phyloP scores from a whole-genome alignment of 2,113 vertebrate genomes.

The Tragelaphus imberbis region DNA sequence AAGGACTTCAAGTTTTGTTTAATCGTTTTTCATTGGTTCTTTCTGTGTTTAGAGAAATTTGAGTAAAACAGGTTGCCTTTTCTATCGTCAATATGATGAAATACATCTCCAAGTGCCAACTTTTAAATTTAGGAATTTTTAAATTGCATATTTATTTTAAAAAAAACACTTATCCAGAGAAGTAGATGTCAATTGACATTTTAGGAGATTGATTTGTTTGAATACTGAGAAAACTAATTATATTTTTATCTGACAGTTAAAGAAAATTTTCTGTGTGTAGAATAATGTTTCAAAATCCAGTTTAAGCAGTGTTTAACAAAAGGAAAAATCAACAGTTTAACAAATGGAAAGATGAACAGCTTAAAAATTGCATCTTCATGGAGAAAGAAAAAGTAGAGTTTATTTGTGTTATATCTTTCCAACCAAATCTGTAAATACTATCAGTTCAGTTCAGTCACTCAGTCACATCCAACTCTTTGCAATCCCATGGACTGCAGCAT shows the following conservation, averaged over 20 bases:
- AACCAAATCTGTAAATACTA: slow-evolving; percentile 9
- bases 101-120: not conserved
- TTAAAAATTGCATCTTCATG: slow-evolving; percentile 42
- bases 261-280: slow-evolving; percentile 14
- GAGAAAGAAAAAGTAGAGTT: slow-evolving; percentile 12
- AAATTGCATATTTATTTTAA: not conserved
- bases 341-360: slow-evolving; percentile 23
- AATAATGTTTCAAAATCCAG: slow-evolving; percentile 13
- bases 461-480: not conserved
- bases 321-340: not conserved
- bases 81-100: slow-evolving; percentile 21
- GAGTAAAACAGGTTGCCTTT: slow-evolving; percentile 10
- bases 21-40: slow-evolving; percentile 12
- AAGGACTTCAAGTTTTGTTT: slow-evolving; percentile 34
- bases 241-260: slow-evolving; percentile 32
- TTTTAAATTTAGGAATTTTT: slow-evolving; percentile 23
- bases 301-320: not conserved
- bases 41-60: slow-evolving; percentile 24
- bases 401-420: slow-evolving; percentile 12
- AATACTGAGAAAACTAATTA: slow-evolving; percentile 33
- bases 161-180: not conserved
- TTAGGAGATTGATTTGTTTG: slow-evolving; percentile 26
- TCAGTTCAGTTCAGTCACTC: not conserved
- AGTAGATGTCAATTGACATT: slow-evolving; percentile 22
- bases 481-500: not conserved